These are phyloP conservation scores for Rhagium mordax DNA, from an alignment of 2,888 invertebrate species.

Conservation along the genomic window DNA sequence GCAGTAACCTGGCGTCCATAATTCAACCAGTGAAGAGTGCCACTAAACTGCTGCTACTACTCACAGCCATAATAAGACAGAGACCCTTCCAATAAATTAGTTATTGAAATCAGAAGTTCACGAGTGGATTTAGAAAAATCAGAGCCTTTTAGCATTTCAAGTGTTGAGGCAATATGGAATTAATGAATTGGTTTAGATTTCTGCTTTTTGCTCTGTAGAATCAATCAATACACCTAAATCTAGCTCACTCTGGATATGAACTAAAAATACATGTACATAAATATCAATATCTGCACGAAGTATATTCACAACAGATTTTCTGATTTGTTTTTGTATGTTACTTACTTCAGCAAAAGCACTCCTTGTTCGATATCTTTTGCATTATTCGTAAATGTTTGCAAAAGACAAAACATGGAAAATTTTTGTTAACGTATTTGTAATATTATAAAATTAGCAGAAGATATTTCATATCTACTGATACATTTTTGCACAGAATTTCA, in stretches of 20 bases:
- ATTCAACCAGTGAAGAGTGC: conserved; percentile 39
- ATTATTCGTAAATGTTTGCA: no score
- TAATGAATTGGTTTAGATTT: conserved; percentile 57
- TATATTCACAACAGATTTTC: not conserved
- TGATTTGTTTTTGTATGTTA: not conserved
- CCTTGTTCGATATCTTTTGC: not conserved
- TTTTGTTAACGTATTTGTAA: not conserved
- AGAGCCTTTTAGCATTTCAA: conserved; percentile 32
- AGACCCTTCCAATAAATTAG: conserved; percentile 50
- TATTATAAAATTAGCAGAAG: no score
- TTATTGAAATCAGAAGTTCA: conserved; percentile 22
- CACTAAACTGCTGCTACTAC: conserved; percentile 39
- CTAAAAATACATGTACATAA: conserved; percentile 4
- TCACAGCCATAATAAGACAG: conserved; percentile 43
- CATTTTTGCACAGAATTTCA: no score
- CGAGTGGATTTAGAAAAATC: conserved; percentile 31
- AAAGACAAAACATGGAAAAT: not conserved
- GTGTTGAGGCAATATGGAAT: conserved; percentile 32
- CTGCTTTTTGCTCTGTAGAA: conserved; percentile 63
- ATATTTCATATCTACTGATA: no score
- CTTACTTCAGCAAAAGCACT: no score
- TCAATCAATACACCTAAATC: conserved; percentile 44
- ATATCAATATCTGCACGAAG: not conserved
- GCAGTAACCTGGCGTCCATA: conserved; percentile 56
- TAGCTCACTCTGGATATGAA: conserved; percentile 14